Evolutionary conservation across 2,888 invertebrate genomes (phyloP), one percentile per base, ranked within the genome.

Genomic region (Cryptocephalus primarius): DNA sequence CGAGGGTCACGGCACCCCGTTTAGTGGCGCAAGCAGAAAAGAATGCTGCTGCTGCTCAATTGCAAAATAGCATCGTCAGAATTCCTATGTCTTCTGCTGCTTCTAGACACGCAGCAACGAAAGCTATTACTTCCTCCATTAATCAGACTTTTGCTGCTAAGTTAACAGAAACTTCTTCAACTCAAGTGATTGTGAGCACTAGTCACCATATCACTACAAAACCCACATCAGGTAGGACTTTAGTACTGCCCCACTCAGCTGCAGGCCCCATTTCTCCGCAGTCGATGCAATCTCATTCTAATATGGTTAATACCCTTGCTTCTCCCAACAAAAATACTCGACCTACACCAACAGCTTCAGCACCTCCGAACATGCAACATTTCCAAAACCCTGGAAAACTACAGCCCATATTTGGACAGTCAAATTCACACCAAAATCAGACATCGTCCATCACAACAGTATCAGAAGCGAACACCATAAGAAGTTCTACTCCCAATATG

Each of bases 141-240:
- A 75, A 77, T 42, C 80, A 80, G 69, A 82, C 84, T 1, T 85
- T 85, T 70, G 85, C 85, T 12, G 84, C 84, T 46, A 85, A 85
- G 68, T 73, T 85, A 46, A 80, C 81, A 8, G 78, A 80, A 69
- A 68, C 54, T 1, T 46, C 52, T 2, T 42, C 47, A 50, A 40
- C 48, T 55, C 53, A 53, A 39, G 46, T 50, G 40, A 47, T 50
- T 57, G 12, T 54, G 52, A 40, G 56, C 48, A 48, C 58, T 42
- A 39, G 49, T 47, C 48, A 53, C 43, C 46, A 42, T 39, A 34
- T 49, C 31, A 42, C 51, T 0, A 36, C 48, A 4, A 53, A 48
- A 9, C 22, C 49, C 10, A 46, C 43, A 11, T 36, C 36, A 22
- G 12, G 36, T 36, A 36, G 36, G 6, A 36, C 46, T 1, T 38